phyloP scores from a whole-genome alignment of 2,888 invertebrate species.

The Myopa tessellatipennis region DNA sequence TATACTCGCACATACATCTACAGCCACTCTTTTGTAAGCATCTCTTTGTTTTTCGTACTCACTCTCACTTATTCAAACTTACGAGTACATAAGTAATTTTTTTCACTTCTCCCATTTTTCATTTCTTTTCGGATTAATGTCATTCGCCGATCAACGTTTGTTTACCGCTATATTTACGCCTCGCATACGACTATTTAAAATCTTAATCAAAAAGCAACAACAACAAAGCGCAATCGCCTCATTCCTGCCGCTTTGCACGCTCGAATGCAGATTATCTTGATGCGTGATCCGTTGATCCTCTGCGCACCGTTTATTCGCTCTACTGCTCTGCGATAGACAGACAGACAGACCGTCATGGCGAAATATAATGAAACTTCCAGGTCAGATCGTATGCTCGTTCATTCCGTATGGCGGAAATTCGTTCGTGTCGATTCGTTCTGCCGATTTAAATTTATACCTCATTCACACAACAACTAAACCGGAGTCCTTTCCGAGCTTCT shows the following conservation, averaged over 20 bases:
- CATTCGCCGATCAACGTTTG: slow-evolving; percentile 58
- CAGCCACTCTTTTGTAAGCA: too few relatives aligned
- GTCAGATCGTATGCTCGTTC: too few relatives aligned
- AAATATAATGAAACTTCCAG: too few relatives aligned
- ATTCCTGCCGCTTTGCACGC: not conserved
- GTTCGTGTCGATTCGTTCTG: slow-evolving; percentile 19
- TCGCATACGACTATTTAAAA: slow-evolving; percentile 45
- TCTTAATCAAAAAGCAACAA: slow-evolving; percentile 39
- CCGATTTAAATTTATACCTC: not conserved
- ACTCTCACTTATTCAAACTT: not conserved
- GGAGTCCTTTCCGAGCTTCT: slow-evolving; percentile 16
- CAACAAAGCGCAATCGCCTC: slow-evolving; percentile 25
- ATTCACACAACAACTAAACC: slow-evolving; percentile 14
- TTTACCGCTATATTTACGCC: slow-evolving; percentile 57
- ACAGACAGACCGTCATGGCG: not conserved
- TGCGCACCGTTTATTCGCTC: slow-evolving; percentile 41
- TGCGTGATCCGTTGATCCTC: slow-evolving; percentile 65
- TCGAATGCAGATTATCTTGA: slow-evolving; percentile 61
- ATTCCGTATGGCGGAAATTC: not conserved
- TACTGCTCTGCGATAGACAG: not conserved
- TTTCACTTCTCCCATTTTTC: not conserved
- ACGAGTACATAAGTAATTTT: not conserved
- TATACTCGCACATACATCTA: too few relatives aligned
- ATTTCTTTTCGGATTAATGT: slow-evolving; percentile 55
- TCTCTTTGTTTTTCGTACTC: not conserved